These are phyloP conservation scores for Athalia circularis DNA, from an alignment of 2,888 invertebrate species.

Conservation along the genomic window DNA sequence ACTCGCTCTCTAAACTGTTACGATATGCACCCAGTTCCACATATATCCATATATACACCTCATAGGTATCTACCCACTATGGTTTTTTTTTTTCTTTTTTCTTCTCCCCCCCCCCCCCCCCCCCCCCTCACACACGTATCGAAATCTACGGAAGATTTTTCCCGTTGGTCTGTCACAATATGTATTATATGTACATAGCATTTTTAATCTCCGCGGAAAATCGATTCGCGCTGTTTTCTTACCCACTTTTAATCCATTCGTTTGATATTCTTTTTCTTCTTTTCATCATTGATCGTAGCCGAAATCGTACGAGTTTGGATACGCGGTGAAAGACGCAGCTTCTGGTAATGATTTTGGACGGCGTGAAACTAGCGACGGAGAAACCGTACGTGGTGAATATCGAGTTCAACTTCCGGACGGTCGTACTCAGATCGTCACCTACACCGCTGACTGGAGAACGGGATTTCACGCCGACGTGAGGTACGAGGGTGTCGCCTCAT, in stretches of 20 bases:
- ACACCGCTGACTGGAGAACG: slow-evolving; percentile 87
- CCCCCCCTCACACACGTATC: no score
- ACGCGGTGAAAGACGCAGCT: slow-evolving; percentile 86
- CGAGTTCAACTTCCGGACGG: slow-evolving; percentile 79
- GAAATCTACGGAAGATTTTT: not conserved
- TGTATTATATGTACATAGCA: no score
- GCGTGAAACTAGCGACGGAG: slow-evolving; percentile 84
- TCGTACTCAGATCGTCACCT: slow-evolving; percentile 81
- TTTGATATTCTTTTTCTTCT: not conserved
- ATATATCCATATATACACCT: slow-evolving; percentile 1
- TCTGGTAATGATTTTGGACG: slow-evolving; percentile 85
- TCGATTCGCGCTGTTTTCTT: no score
- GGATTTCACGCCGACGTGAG: slow-evolving; percentile 88
- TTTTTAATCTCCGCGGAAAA: not conserved
- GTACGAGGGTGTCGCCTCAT: slow-evolving; percentile 83
- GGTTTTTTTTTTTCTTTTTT: no score
- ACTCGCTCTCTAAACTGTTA: slow-evolving; percentile 18
- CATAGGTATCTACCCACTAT: no score
- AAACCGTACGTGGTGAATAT: slow-evolving; percentile 81
- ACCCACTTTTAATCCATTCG: no score
- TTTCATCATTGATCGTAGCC: slow-evolving; percentile 74
- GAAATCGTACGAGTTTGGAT: slow-evolving; percentile 87
- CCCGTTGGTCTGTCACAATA: not conserved
- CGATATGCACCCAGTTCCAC: slow-evolving; percentile 14
- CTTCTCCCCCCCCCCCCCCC: no score